Conservation (phyloP, 2,888 invertebrate genomes). For the Steinernema hermaphroditum region DNA sequence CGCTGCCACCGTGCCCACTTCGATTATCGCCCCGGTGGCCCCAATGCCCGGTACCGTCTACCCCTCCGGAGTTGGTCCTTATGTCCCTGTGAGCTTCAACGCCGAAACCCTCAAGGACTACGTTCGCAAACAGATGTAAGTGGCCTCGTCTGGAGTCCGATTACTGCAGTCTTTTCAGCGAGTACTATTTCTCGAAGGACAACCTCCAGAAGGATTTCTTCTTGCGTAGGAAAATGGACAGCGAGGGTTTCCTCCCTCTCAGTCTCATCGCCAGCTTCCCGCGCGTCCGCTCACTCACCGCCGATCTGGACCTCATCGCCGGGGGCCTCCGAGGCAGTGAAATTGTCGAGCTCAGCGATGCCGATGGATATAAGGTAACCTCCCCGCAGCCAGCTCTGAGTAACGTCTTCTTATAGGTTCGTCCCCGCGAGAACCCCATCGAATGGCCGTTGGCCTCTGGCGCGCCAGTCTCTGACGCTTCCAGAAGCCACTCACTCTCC, state of each 20-base stretch:
- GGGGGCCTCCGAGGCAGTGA: slow-evolving; percentile 83
- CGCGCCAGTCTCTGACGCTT: slow-evolving; percentile 3
- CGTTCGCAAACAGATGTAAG: slow-evolving; percentile 65
- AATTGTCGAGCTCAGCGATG: slow-evolving; percentile 76
- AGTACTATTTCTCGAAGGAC: slow-evolving; percentile 97
- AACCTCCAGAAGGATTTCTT: slow-evolving; percentile 94
- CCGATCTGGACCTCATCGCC: slow-evolving; percentile 81
- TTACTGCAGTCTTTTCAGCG: slow-evolving; percentile 73
- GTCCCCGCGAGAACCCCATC: slow-evolving; percentile 74
- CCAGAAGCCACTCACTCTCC: slow-evolving; percentile 32
- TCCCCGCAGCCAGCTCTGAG: slow-evolving; percentile 53
- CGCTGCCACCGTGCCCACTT: slow-evolving; percentile 34
- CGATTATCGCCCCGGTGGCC: slow-evolving; percentile 44
- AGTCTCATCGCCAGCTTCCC: slow-evolving; percentile 93
- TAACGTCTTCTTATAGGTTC: slow-evolving; percentile 71
- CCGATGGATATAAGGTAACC: slow-evolving; percentile 75
- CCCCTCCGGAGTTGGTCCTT: slow-evolving; percentile 27
- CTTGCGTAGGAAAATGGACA: slow-evolving; percentile 92
- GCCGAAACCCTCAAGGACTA: slow-evolving; percentile 63
- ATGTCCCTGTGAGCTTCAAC: slow-evolving; percentile 31
- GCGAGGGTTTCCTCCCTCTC: slow-evolving; percentile 88
- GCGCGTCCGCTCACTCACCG: slow-evolving; percentile 84
- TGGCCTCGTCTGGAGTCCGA: neutral
- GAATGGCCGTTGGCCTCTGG: slow-evolving; percentile 78
- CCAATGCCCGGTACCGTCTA: slow-evolving; percentile 32